These are phyloP conservation scores for Mohoua ochrocephala DNA, from an alignment of 2,113 vertebrate genomes.

Conservation along the genomic window DNA sequence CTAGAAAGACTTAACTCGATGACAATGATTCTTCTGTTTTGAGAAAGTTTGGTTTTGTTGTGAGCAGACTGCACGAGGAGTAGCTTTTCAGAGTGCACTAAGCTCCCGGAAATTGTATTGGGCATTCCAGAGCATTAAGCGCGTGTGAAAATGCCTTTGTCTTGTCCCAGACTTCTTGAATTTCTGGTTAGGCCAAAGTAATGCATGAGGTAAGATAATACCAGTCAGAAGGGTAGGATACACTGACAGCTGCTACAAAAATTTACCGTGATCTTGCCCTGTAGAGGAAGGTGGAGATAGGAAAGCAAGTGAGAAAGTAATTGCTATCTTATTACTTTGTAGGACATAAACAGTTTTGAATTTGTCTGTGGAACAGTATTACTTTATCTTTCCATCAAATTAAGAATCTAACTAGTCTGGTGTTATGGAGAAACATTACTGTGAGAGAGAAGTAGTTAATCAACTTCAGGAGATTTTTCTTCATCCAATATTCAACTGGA, in stretches of 20 bases:
- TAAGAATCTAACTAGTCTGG: not conserved
- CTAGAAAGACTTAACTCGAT: not conserved
- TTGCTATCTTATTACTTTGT: not conserved
- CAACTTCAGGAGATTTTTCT: not conserved
- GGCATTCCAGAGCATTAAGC: not conserved
- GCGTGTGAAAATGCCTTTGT: not conserved
- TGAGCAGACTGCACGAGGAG: not conserved
- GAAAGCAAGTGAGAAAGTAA: not conserved
- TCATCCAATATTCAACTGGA: not conserved
- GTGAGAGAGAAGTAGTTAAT: not conserved
- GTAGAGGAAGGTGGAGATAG: not conserved
- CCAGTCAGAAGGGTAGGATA: not conserved
- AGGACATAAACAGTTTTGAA: not conserved
- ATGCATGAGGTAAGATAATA: not conserved
- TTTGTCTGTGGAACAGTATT: not conserved
- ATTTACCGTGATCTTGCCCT: not conserved
- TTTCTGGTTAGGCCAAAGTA: not conserved
- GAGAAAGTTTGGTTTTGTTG: not conserved
- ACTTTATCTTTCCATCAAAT: not conserved
- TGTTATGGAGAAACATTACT: not conserved
- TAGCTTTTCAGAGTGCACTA: not conserved
- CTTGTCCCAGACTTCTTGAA: not conserved
- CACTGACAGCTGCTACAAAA: not conserved
- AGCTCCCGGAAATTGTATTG: not conserved
- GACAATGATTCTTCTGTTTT: not conserved